phyloP scores from a whole-genome alignment of 2,797 vertebrate genomes.

The Thamnophis elegans region DNA sequence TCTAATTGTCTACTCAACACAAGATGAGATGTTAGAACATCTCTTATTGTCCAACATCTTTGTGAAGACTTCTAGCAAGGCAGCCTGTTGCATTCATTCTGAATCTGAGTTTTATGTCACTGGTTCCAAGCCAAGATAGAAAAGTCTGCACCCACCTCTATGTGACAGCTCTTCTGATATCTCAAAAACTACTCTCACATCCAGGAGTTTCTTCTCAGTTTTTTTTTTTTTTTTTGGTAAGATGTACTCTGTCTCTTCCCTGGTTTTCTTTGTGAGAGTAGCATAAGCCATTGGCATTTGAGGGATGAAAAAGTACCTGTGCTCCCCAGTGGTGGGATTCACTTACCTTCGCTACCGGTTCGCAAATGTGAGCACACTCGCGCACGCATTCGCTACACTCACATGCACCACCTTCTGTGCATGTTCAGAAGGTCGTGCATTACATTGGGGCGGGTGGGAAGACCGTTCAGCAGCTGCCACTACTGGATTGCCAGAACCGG shows the following conservation, averaged over 20 bases:
- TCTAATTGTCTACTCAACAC: neutral
- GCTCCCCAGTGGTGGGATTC: neutral
- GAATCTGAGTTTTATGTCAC: neutral
- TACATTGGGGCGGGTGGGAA: no score
- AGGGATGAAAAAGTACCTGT: neutral
- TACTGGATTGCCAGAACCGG: no score
- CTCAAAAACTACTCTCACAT: neutral
- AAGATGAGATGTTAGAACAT: neutral
- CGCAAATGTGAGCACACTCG: no score
- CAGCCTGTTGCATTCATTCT: neutral
- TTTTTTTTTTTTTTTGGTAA: neutral
- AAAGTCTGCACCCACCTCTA: neutral
- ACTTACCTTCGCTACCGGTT: no score
- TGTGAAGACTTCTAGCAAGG: neutral
- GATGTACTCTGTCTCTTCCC: neutral
- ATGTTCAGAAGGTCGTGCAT: no score
- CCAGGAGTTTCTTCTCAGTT: neutral
- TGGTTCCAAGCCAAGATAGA: neutral
- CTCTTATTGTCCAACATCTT: neutral
- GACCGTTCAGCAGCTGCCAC: no score
- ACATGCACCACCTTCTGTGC: no score
- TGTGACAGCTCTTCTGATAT: neutral
- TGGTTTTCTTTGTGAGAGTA: neutral
- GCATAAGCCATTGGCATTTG: neutral
- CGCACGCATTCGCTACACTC: no score